Percentiles rank a stretch among this genome's conserved stretches.
These are phyloP conservation scores for Sebastes hopkinsi DNA, from an alignment of 2,797 vertebrate species.

Conservation along the genomic window DNA sequence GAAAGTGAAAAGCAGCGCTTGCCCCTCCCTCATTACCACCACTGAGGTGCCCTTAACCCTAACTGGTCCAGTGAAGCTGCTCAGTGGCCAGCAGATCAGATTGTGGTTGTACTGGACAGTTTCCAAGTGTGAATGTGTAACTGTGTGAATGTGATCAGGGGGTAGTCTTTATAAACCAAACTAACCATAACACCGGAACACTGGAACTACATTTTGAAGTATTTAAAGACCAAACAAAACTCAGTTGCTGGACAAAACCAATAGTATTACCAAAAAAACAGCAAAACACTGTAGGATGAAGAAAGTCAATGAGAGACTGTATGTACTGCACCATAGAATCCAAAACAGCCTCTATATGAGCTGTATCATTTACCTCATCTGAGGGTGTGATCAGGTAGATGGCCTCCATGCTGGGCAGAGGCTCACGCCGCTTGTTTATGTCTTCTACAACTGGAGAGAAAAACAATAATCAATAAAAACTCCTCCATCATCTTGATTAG, in stretches of 20 bases:
- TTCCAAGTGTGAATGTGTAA: neutral
- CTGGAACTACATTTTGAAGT: neutral
- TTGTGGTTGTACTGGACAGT: neutral
- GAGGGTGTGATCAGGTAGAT: slow-evolving; percentile 86
- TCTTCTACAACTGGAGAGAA: slow-evolving; percentile 92
- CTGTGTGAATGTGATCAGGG: neutral
- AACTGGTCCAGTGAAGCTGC: neutral
- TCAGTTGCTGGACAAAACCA: neutral
- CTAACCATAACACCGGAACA: neutral
- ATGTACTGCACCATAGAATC: no score
- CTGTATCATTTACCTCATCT: slow-evolving; percentile 74
- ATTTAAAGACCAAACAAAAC: neutral
- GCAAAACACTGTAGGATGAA: neutral
- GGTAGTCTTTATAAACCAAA: neutral
- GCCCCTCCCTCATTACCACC: neutral
- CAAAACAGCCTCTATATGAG: neutral
- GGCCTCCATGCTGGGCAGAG: slow-evolving; percentile 91
- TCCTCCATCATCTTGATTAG: neutral
- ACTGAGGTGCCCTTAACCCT: neutral
- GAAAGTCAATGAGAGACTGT: neutral
- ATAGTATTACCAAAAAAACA: no score
- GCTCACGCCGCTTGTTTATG: slow-evolving; percentile 93
- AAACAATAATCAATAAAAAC: neutral
- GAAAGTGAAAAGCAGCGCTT: neutral
- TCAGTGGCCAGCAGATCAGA: neutral